A percentile compares a stretch with the other conserved stretches of the same genome.
Evolutionary conservation across 2,113 vertebrate species (phyloP).

Genomic region (Mugil cephalus): DNA sequence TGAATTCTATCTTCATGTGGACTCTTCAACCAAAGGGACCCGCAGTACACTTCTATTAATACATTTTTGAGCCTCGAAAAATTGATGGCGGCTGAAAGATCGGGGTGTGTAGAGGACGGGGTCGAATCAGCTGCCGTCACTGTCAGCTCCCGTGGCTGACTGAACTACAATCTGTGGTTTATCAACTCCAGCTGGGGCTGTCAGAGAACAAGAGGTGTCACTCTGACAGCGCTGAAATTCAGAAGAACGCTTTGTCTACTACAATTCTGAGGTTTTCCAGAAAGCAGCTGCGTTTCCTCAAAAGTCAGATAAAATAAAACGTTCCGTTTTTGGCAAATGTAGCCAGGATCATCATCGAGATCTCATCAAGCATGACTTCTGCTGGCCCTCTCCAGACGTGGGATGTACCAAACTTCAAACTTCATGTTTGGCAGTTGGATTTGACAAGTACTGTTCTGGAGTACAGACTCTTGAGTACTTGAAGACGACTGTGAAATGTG

Average conservation of each 20-base stretch:
- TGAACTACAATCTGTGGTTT: slow-evolving; percentile 68
- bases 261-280: slow-evolving; percentile 25
- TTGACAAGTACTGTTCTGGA: no score
- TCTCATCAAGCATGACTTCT: no score
- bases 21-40: slow-evolving; percentile 53
- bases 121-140: slow-evolving; percentile 68
- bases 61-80: slow-evolving; percentile 71
- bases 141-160: slow-evolving; percentile 60
- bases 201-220: slow-evolving; percentile 61
- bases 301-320: slow-evolving; percentile 31
- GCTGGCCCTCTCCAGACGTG: no score
- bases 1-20: slow-evolving; percentile 75
- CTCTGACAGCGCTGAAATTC: slow-evolving; percentile 55
- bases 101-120: slow-evolving; percentile 49
- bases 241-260: slow-evolving; percentile 49
- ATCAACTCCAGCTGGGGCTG: slow-evolving; percentile 69
- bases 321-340: neutral
- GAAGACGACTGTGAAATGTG: no score
- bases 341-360: no score
- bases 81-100: slow-evolving; percentile 70
- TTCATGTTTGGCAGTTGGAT: no score
- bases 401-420: no score
- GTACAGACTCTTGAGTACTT: no score
- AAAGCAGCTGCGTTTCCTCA: slow-evolving; percentile 48
- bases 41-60: slow-evolving; percentile 75